Base-by-base conservation (phyloP, 1,140 invertebrate species). In the Trachymyrmex septentrionalis region DNA sequence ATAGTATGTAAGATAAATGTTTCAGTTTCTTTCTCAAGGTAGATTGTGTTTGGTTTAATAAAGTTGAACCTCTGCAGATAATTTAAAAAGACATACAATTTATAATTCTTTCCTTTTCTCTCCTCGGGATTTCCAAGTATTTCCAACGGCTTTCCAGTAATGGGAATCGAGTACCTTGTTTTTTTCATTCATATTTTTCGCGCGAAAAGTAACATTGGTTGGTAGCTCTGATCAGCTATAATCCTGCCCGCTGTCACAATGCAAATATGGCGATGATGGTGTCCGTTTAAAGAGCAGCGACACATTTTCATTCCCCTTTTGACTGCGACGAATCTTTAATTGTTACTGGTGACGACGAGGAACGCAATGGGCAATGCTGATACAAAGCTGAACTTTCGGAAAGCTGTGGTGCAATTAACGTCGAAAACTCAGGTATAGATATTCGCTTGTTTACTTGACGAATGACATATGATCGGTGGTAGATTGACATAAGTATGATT, bases 311-410 rank as follows among this genome's bases (percentile, higher is more conserved):
- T 38, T 59, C 5, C 21, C 34, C 3, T 14, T 57, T 88, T 66
- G 57, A 16, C 3, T 71, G 67, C 9, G 21, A 69, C 19, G 63
- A 63, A 63, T 61, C 21, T 67, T 44, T 72, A 63, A 87, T 44
- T 72, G n/a, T 30, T 34, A 44, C 64, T 55, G 9, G 10, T 38
- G 10, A 38, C 53, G 64, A 64, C n/a, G 12, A n/a, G 59, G 1
- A 71, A 38, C 66, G 66, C 27, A 27, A 99, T 99, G 99, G 99
- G 99, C 92, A 99, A 99, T 96, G 97, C 98, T 57, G 99, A 99
- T 95, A 99, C 99, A 61, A 99, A 99, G 96, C 96, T 99, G 76
- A 99, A 99, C 96, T 99, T 99, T 96, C 96, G 99, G 86, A 99
- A 99, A 96, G 99, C 99, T 91, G 99, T 99, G 73, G 97, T 99